These are phyloP conservation scores for Ctenomys sociabilis DNA, from an alignment of 2,113 vertebrate genomes.

Conservation along the genomic window DNA sequence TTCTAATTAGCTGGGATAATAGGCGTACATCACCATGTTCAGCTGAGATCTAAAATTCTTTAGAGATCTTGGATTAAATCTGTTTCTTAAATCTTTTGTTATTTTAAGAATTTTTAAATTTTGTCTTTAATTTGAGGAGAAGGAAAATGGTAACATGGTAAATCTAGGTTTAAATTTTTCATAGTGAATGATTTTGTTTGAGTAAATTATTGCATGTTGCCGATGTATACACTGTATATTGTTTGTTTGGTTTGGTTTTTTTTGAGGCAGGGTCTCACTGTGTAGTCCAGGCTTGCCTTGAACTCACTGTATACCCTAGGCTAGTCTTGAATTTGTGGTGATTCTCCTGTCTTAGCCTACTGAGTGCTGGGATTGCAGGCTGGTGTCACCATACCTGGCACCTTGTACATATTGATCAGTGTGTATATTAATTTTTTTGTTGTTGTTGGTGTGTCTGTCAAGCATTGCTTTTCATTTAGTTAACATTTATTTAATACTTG, in stretches of 20 bases:
- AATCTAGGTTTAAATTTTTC: conserved; percentile 23
- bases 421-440: background rate
- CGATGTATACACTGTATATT: background rate
- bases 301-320: background rate
- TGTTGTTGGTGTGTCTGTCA: background rate
- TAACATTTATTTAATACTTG: conserved; percentile 29
- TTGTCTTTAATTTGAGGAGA: conserved; percentile 31
- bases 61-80: background rate
- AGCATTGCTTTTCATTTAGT: background rate
- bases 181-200: background rate
- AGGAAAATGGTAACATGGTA: background rate
- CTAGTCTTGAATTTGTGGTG: background rate
- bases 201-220: background rate
- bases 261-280: background rate
- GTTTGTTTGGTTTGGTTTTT: background rate
- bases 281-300: background rate
- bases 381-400: background rate
- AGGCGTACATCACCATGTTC: background rate
- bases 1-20: background rate
- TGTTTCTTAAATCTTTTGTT: background rate
- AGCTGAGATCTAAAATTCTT: background rate
- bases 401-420: background rate
- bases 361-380: background rate
- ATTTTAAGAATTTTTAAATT: background rate
- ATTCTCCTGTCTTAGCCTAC: background rate